A percentile compares a stretch with the other conserved stretches of the same genome.
These are phyloP conservation scores for Arizona elegans DNA, from an alignment of 2,113 vertebrate genomes.

Conservation along the genomic window DNA sequence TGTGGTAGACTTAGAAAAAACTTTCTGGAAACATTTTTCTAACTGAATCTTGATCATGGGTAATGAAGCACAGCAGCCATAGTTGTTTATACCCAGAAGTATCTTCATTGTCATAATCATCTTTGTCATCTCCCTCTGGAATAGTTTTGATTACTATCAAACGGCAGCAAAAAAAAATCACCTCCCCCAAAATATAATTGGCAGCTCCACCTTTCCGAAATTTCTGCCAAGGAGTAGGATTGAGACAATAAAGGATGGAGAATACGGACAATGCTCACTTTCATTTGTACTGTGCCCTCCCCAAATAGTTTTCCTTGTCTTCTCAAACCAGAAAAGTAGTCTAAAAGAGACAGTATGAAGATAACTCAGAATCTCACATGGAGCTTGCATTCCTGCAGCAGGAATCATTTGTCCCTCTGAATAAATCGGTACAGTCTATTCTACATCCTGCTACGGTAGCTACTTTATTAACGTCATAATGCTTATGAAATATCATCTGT, in stretches of 20 bases:
- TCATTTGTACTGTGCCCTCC: not conserved
- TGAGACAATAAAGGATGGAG: not conserved
- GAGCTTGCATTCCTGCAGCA: too few relatives aligned
- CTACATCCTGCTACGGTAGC: not conserved
- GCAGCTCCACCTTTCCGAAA: not conserved
- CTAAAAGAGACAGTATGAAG: not conserved
- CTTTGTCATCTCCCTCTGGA: not conserved
- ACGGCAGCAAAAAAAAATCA: not conserved
- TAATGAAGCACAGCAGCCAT: not conserved
- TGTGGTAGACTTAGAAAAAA: not conserved
- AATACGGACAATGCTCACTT: not conserved
- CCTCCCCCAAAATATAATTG: not conserved
- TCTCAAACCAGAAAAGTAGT: not conserved
- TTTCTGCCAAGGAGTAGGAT: not conserved
- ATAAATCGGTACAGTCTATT: too few relatives aligned
- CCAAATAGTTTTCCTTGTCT: not conserved
- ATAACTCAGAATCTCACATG: not conserved
- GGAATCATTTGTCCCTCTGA: not conserved
- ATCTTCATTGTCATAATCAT: not conserved
- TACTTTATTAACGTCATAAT: not conserved
- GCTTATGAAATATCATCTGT: not conserved
- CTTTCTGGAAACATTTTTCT: not conserved
- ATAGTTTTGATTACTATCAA: not conserved
- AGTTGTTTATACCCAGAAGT: not conserved
- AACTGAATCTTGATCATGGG: not conserved